phyloP scores from a whole-genome alignment of 2,888 invertebrate genomes.

The Tenodera sinensis region DNA sequence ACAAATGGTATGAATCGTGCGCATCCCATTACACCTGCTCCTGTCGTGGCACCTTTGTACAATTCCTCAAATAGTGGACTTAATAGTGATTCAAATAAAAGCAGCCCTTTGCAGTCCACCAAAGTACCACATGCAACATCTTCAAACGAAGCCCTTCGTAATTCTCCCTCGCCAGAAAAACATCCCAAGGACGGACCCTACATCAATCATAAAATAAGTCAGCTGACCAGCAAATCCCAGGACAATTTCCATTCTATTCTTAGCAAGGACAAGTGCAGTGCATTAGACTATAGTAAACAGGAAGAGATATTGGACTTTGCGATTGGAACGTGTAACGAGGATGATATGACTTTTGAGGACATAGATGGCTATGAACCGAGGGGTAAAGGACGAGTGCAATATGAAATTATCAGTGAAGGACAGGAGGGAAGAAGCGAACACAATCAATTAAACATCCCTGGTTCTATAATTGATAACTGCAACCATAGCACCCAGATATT shows the following conservation, averaged over 20 bases:
- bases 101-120: not conserved
- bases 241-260: not conserved
- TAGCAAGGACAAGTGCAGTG: not conserved
- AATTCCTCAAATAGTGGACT: not conserved
- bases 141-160: not conserved
- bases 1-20: conserved; percentile 4
- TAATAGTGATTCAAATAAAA: conserved; percentile 13
- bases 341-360: conserved; percentile 4
- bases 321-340: not conserved
- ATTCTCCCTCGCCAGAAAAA: not conserved
- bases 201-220: not conserved
- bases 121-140: not conserved
- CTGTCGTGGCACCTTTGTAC: conserved; percentile 14
- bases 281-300: not conserved
- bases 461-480: conserved; percentile 11
- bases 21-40: conserved; percentile 9
- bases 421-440: conserved; percentile 1
- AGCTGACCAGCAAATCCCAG: not conserved
- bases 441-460: conserved; percentile 1
- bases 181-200: not conserved
- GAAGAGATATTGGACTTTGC: not conserved
- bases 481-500: conserved; percentile 19
- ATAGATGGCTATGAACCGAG: not conserved
- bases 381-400: not conserved
- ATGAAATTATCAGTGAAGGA: not conserved